Evolutionary conservation across 2,888 invertebrate genomes (phyloP), one percentile per base, ranked within the genome.

Genomic region (Acleris holmiana): DNA sequence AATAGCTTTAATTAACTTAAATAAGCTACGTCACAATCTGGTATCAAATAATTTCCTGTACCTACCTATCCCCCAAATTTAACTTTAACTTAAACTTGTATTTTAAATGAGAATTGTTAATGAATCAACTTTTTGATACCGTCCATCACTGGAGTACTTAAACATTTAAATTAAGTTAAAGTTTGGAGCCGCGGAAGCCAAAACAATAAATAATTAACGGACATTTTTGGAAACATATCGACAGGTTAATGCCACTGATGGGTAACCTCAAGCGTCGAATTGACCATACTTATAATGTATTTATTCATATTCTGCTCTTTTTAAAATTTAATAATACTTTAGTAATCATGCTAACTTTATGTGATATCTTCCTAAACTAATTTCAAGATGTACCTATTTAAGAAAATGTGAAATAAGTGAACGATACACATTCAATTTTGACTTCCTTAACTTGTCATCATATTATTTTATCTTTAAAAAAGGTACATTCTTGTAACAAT

Each of bases 121-220:
- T 40, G 51, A 63, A 58, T 53, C 23, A 58, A 57, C 53, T 58
- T 64, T 59, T 48, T 53, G 57, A 41, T 63, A 18, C 47, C 58
- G 53, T 53, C 53, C 25, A 47, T 51, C 19, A 51, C 35, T 19
- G 10, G 40, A 47, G 46, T 47, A 18, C 47, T 47, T 8, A 57
- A 35, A 51, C 35, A 21, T 57, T 57, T 46, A 63, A 51, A 63
- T 46, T 40, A 51, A 51, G 51, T 35, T 17, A 47, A 57, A 62
- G 49, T 62, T 56, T 44, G 46, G 40, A 46, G 47, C 51, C 51
- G 18, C 51, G 15, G 56, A 40, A 10, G 51, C 21, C 23, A 63
- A 13, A 63, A 63, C 35, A 57, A 63, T 51, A 5, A 25, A 51
- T 51, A 50, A 50, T 50, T 51, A 63, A 46, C 35, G 15, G 3